A percentile compares a stretch with the other conserved stretches of the same genome.
Conservation (phyloP, 1,140 invertebrate species). For the Aphaenogaster rudis region DNA sequence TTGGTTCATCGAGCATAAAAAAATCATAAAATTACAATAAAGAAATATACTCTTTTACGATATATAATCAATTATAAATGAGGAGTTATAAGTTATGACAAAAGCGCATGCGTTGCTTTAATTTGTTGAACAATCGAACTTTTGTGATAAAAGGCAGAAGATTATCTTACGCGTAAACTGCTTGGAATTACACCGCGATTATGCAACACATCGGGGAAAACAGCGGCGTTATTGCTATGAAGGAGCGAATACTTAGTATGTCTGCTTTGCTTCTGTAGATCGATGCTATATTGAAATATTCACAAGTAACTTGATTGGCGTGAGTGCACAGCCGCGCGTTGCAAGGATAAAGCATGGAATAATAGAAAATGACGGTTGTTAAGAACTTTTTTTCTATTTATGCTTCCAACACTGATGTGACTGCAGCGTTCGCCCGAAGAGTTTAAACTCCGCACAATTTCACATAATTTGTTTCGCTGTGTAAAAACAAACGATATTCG, state of each 20-base stretch:
- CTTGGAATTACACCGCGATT: constrained; percentile 3
- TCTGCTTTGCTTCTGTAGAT: constrained; percentile 43
- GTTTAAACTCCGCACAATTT: not conserved
- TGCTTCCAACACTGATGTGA: not conserved
- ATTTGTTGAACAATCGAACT: not conserved
- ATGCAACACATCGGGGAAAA: not conserved
- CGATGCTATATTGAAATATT: constrained; percentile 66
- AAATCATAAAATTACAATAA: not conserved
- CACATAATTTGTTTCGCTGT: not conserved
- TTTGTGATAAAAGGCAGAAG: not conserved
- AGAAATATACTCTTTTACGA: not conserved
- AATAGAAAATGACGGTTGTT: constrained; percentile 35
- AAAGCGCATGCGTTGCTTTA: not conserved
- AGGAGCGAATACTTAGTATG: not conserved
- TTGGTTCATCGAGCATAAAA: not conserved
- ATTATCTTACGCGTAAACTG: not conserved
- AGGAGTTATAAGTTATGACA: not conserved
- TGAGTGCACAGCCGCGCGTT: constrained; percentile 19
- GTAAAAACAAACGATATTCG: not conserved
- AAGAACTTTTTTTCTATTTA: constrained; percentile 23
- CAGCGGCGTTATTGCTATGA: not conserved
- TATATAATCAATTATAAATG: not conserved
- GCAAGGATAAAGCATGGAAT: constrained; percentile 35
- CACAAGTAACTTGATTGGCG: constrained; percentile 42
- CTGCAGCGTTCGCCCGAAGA: not conserved